Conservation (phyloP, 2,113 vertebrate species). For the Rhagologus leucostigma region DNA sequence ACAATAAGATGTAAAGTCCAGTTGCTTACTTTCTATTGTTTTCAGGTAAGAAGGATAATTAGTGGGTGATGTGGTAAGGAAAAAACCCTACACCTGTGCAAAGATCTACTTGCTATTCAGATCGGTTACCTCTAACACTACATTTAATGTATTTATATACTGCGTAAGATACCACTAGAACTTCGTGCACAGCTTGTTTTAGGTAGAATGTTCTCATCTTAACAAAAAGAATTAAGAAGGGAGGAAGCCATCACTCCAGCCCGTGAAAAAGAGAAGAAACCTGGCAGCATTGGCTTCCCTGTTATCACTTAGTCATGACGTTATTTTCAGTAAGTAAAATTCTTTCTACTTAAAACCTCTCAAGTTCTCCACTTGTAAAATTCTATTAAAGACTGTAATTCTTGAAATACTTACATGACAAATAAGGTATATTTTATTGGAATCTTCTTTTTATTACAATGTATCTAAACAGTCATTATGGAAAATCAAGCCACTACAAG, state of each 20-base stretch:
- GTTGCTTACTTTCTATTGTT: background rate
- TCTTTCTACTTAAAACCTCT: background rate
- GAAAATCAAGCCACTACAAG: background rate
- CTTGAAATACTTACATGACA: background rate
- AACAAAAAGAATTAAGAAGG: background rate
- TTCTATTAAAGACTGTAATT: background rate
- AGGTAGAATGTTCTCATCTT: background rate
- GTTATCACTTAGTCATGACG: background rate
- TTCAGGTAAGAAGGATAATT: background rate
- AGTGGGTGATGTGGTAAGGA: background rate
- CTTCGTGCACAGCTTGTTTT: background rate
- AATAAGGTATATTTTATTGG: background rate
- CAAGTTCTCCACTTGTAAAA: background rate
- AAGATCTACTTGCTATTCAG: background rate
- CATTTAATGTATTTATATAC: background rate
- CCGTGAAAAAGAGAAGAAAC: background rate
- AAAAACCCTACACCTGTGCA: background rate
- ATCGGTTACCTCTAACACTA: background rate
- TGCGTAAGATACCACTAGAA: background rate
- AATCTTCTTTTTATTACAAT: background rate
- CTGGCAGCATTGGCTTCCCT: background rate
- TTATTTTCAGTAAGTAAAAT: background rate
- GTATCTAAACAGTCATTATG: background rate
- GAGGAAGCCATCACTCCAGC: background rate
- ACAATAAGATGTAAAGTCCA: background rate